Conservation (phyloP, 1,140 invertebrate species). For the Mercenaria mercenaria region DNA sequence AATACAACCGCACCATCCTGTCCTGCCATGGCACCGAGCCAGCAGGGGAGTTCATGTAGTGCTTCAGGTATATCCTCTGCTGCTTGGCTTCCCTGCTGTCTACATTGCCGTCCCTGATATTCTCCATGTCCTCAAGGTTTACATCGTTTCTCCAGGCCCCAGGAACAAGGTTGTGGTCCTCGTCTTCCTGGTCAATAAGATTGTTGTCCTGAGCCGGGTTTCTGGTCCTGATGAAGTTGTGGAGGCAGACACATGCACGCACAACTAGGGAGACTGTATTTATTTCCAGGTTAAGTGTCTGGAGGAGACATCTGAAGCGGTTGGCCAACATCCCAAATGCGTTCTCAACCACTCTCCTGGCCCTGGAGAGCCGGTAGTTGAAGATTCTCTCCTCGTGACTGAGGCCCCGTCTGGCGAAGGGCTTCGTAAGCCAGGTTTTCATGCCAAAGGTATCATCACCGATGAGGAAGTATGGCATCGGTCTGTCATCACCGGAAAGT, state of each 20-base stretch:
- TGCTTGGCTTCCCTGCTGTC: slow-evolving; percentile 40
- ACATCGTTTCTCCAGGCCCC: slow-evolving; percentile 53
- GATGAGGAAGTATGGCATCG: slow-evolving; percentile 69
- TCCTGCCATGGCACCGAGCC: slow-evolving; percentile 53
- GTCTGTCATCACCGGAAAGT: slow-evolving; percentile 38
- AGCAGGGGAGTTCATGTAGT: slow-evolving; percentile 50
- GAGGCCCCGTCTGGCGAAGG: slow-evolving; percentile 77
- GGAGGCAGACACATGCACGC: slow-evolving; percentile 50
- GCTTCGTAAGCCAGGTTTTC: slow-evolving; percentile 66
- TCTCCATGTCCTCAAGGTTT: background rate
- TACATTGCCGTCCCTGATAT: background rate
- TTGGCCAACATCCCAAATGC: slow-evolving; percentile 75
- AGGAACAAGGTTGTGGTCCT: slow-evolving; percentile 18
- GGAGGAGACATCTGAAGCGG: slow-evolving; percentile 13
- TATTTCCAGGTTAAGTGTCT: slow-evolving; percentile 20
- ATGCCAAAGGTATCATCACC: slow-evolving; percentile 76
- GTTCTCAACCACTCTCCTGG: slow-evolving; percentile 81
- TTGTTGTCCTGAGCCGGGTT: slow-evolving; percentile 32
- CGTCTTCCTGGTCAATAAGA: slow-evolving; percentile 23
- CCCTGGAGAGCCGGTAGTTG: slow-evolving; percentile 86
- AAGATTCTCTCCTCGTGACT: slow-evolving; percentile 79
- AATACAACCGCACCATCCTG: too few relatives aligned
- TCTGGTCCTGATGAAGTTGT: slow-evolving; percentile 56
- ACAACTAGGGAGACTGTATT: slow-evolving; percentile 22
- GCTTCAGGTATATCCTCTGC: slow-evolving; percentile 59